These are phyloP conservation scores for Porites evermanni DNA, from an alignment of 92 coral and sea anemone species.

Conservation along the genomic window DNA sequence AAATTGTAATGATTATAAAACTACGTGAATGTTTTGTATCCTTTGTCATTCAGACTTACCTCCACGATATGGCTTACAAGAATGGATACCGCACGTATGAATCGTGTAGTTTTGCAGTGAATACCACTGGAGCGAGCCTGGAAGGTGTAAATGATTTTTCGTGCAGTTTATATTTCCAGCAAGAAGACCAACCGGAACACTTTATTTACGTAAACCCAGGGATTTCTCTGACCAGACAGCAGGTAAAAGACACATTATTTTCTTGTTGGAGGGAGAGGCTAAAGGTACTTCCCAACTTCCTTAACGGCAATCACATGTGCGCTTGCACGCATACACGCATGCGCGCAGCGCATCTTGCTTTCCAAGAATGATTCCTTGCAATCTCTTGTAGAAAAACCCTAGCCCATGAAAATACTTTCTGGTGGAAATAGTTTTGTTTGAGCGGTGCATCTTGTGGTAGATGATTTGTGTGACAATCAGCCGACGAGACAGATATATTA, in stretches of 20 bases:
- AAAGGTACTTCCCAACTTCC: too few species aligned
- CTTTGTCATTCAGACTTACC: slow-evolving; percentile 4
- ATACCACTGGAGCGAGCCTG: neutral
- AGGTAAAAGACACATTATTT: neutral
- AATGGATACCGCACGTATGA: slow-evolving; percentile 27
- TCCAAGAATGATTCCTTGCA: too few species aligned
- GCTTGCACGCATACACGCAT: too few species aligned
- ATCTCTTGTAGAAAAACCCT: too few species aligned
- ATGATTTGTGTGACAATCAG: too few species aligned
- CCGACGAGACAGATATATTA: too few species aligned
- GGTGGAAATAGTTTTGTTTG: too few species aligned
- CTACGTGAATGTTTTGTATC: neutral
- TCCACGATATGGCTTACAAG: slow-evolving; percentile 31
- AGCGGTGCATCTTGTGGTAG: too few species aligned
- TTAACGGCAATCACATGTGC: too few species aligned
- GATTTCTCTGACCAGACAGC: neutral
- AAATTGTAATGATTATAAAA: neutral
- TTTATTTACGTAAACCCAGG: slow-evolving; percentile 33
- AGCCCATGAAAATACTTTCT: too few species aligned
- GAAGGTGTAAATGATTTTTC: neutral
- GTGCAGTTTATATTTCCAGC: slow-evolving; percentile 22
- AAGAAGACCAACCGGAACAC: slow-evolving; percentile 6
- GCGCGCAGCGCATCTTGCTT: too few species aligned
- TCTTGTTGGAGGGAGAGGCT: too few species aligned
- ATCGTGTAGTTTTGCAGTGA: slow-evolving; percentile 34